Evolutionary conservation across 2,888 invertebrate genomes (phyloP).

Genomic region (Dryomyza anilis): DNA sequence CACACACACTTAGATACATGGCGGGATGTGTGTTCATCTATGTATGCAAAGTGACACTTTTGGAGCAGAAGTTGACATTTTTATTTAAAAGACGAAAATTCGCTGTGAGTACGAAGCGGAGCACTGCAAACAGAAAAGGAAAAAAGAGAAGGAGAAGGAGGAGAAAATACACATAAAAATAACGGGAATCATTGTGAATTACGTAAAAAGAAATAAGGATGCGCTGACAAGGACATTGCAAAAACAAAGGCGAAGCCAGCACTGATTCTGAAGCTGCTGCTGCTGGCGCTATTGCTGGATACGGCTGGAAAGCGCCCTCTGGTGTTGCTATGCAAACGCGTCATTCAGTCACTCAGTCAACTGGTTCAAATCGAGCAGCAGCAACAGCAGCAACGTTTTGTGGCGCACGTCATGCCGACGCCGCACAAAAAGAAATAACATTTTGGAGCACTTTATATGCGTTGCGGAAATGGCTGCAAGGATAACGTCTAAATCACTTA

Average conservation of each 20-base stretch:
- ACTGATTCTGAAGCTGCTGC: background rate
- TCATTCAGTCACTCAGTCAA: conserved; percentile 1
- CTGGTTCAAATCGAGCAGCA: background rate
- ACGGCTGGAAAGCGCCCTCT: conserved; percentile 9
- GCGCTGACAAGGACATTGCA: background rate
- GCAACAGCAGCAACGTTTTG: background rate
- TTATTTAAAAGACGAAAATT: conserved; percentile 30
- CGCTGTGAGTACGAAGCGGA: background rate
- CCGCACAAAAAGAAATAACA: background rate
- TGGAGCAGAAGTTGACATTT: conserved; percentile 33
- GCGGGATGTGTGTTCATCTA: background rate
- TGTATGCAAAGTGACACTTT: conserved; percentile 32
- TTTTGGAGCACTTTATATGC: conserved; percentile 4
- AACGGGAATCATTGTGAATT: conserved; percentile 6
- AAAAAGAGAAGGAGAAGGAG: background rate
- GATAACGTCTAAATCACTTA: conserved; percentile 16
- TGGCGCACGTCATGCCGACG: background rate
- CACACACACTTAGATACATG: background rate
- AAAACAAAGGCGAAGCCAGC: conserved; percentile 5
- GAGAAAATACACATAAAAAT: background rate
- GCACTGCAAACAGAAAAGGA: background rate
- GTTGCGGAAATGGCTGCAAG: conserved; percentile 7
- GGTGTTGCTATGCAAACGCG: background rate
- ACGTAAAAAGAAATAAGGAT: background rate
- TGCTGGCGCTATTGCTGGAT: background rate